Conservation (phyloP, 2,113 vertebrate species). For the Reinhardtius hippoglossoides region DNA sequence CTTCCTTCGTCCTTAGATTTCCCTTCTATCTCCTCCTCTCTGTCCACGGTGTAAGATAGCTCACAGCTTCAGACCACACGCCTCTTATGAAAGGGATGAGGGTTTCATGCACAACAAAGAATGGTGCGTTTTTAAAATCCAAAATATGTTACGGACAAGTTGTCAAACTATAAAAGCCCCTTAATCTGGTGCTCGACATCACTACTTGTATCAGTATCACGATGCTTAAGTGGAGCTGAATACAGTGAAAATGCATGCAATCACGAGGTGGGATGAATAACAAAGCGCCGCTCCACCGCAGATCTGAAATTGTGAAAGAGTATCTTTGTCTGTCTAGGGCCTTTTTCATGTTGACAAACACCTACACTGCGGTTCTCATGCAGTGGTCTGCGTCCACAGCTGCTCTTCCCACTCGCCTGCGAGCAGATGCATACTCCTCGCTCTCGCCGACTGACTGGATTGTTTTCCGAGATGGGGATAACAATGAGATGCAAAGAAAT, state of each 20-base stretch:
- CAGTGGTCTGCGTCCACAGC: conserved; percentile 56
- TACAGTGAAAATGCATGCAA: conserved; percentile 19
- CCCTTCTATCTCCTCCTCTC: conserved; percentile 57
- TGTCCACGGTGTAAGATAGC: conserved; percentile 58
- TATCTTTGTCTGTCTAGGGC: conserved; percentile 27
- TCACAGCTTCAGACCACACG: conserved; percentile 54
- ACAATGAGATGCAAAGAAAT: conserved; percentile 64
- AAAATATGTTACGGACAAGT: conserved; percentile 11
- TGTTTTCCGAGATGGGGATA: conserved; percentile 52
- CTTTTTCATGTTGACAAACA: conserved; percentile 65
- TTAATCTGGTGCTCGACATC: conserved; percentile 15
- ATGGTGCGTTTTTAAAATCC: conserved; percentile 22
- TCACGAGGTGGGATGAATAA: conserved; percentile 26
- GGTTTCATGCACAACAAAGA: conserved; percentile 38
- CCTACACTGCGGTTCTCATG: conserved; percentile 68
- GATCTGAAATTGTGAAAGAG: conserved; percentile 44
- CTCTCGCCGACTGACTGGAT: conserved; percentile 47
- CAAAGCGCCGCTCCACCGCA: conserved; percentile 12
- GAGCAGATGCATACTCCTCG: conserved; percentile 50
- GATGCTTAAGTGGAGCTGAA: conserved; percentile 20
- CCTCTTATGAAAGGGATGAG: conserved; percentile 41
- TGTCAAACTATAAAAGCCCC: conserved; percentile 19
- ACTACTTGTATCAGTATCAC: conserved; percentile 24
- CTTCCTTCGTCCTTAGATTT: conserved; percentile 60
- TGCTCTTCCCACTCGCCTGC: conserved; percentile 67